Evolutionary conservation across 2,113 vertebrate species (phyloP), one percentile per base, ranked within the genome.

Genomic region (Pseudorectes ferrugineus): DNA sequence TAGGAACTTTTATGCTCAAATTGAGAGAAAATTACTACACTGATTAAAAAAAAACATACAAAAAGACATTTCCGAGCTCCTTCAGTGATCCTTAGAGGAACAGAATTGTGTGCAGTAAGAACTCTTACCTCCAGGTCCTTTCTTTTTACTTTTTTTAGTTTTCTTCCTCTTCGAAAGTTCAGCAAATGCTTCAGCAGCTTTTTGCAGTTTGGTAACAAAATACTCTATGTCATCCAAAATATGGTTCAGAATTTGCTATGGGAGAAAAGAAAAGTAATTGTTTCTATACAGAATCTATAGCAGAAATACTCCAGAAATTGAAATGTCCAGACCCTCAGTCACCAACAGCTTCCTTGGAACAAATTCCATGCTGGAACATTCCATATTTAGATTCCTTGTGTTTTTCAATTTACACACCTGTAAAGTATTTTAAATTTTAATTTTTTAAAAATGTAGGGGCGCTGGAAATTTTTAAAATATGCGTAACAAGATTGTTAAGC

Each of bases 171-270:
- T 99, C 12, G 98, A 98, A 36, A 99, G 99, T 73, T 99, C 99
- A 43, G 90, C 95, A 85, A 98, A 99, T 0, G 99, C 99, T 97
- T 99, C 99, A 2, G 99, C 98, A 5, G 99, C 98, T 95, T 99
- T 99, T 95, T 99, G 99, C 18, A 99, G 99, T 95, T 99, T 99
- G 83, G 98, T 99, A 86, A 99, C 98, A 92, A 99, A 99, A 97
- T 98, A 98, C 79, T 99, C 99, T 57, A 99, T 99, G 93, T 99
- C 99, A 93, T 99, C 99, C 98, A 99, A 98, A 97, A 99, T 98
- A 95, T 99, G 99, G 96, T 99, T 99, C 91, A 99, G 98, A 96
- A 99, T 99, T 99, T 99, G 99, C 99, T 99, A 95, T 3, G 20
- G 45, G 33, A 89, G 48, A 93, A 85, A 67, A 67, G 31, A 73